phyloP scores from a whole-genome alignment of 2,888 invertebrate genomes.

The Ceramica pisi region DNA sequence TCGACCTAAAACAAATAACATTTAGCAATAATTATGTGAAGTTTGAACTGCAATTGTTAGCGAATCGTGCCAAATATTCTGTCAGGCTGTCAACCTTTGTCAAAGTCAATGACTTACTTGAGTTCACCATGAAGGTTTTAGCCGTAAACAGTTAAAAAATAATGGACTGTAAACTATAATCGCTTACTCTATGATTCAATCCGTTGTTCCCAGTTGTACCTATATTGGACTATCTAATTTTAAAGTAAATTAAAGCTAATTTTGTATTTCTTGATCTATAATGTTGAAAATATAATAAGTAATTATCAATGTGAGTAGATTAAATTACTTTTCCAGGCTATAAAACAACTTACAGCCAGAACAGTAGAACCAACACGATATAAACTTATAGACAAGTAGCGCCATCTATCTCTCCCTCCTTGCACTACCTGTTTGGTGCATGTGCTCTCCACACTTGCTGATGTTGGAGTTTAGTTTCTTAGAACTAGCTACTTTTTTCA shows the following conservation, averaged over 20 bases:
- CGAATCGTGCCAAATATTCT: conserved; percentile 21
- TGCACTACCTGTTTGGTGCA: not conserved
- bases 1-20: conserved; percentile 65
- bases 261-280: conserved; percentile 27
- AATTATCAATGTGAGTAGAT: not conserved
- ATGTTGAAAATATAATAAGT: not conserved
- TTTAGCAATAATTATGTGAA: conserved; percentile 21
- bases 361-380: not conserved
- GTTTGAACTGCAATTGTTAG: conserved; percentile 12
- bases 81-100: conserved; percentile 20
- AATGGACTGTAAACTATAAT: conserved; percentile 50
- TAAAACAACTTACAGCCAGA: no score
- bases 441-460: not conserved
- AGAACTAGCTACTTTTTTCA: not conserved
- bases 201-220: conserved; percentile 35
- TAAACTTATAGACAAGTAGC: conserved; percentile 16
- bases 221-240: not conserved
- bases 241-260: conserved; percentile 51
- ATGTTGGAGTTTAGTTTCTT: not conserved
- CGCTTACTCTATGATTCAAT: conserved; percentile 48
- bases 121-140: conserved; percentile 64
- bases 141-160: conserved; percentile 59
- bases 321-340: not conserved
- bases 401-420: conserved; percentile 27
- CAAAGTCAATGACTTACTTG: conserved; percentile 68